Evolutionary conservation across 2,113 vertebrate genomes (phyloP), one percentile per base, ranked within the genome.

Genomic region (Scortum barcoo): DNA sequence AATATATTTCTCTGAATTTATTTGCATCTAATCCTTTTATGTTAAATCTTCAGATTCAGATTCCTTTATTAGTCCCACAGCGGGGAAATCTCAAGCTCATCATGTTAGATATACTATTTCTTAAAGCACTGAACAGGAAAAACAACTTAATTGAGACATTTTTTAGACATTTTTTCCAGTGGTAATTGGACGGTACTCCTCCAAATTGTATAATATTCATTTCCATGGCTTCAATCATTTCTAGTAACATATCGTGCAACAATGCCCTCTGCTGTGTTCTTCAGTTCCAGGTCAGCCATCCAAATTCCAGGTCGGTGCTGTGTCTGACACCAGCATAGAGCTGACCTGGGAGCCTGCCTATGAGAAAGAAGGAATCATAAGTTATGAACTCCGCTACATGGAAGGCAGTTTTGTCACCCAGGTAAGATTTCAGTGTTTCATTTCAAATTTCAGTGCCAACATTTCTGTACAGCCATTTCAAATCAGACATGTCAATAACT

Each of bases 281-380:
- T 54, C 88, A 99, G 98, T 99, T 86, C 98, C 98, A 0, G 97
- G 97, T 82, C 98, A 99, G 91, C 98, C 98, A 3, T 97, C 97
- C 95, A 99, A 97, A 91, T 97, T 99, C 91, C 95, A 96, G 91
- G 95, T 97, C 0, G 97, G 98, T 57, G 96, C 97, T 74, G 97
- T 97, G 88, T 97, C 96, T 0, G 98, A 99, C 91, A 99, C 97
- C 0, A 97, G 96, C 88, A 96, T 99, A 6, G 82, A 96, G 68
- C 93, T 99, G 46, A 97, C 96, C 0, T 99, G 98, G 98, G 97
- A 97, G 60, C 95, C 97, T 0, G 97, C 98, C 7, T 93, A 93
- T 33, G 95, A 98, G 20, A 97, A 98, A 88, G 98, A 99, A 74
- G 97, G 96, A 80, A 96, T 99, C 84, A 92, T 97, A 86, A 97